Evolutionary conservation across 2,113 vertebrate genomes (phyloP).

Genomic region (Tachuris rubrigastra): DNA sequence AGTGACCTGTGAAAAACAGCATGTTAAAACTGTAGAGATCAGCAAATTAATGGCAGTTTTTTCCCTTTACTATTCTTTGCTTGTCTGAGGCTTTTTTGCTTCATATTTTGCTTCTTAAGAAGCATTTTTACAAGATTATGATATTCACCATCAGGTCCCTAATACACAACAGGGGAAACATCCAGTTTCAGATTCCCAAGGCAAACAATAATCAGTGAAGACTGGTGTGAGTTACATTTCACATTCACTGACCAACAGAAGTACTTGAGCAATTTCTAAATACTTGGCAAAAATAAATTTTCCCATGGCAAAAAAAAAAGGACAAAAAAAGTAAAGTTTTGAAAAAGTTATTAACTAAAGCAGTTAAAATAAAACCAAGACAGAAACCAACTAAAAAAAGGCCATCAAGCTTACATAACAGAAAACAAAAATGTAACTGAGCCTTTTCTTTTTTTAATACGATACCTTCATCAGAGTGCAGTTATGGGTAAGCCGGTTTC

Average conservation of each 20-base stretch:
- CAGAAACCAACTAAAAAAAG: not conserved
- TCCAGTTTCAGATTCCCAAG: not conserved
- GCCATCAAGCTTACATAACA: not conserved
- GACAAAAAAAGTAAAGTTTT: not conserved
- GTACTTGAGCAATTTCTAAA: not conserved
- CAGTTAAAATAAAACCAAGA: not conserved
- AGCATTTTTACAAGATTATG: not conserved
- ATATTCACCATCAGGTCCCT: not conserved
- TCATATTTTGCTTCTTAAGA: not conserved
- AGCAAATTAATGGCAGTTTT: not conserved
- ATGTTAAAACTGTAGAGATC: not conserved
- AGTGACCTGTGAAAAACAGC: conserved; percentile 80
- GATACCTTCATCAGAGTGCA: not conserved
- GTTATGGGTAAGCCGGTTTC: not conserved
- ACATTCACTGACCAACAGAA: not conserved
- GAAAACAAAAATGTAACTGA: not conserved
- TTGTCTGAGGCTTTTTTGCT: not conserved
- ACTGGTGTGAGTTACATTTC: not conserved
- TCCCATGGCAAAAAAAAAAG: not conserved
- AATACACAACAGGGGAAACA: not conserved
- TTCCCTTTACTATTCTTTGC: not conserved
- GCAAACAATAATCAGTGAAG: not conserved
- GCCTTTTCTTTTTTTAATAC: not conserved
- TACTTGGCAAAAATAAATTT: not conserved
- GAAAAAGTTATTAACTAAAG: not conserved